Evolutionary conservation across 2,113 vertebrate genomes (phyloP).

Genomic region (Gobio gobio): DNA sequence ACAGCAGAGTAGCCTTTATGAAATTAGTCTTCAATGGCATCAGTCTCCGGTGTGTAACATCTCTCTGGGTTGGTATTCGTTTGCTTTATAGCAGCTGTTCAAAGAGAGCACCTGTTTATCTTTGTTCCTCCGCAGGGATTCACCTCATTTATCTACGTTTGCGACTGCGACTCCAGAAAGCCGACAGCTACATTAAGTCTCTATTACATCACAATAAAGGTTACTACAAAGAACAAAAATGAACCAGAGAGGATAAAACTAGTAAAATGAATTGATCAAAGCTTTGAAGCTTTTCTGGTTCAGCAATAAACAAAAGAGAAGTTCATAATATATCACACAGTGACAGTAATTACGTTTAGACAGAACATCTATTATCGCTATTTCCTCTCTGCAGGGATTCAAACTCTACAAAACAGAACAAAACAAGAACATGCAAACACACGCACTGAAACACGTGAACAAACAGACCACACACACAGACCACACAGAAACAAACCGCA

Average conservation of each 20-base stretch:
- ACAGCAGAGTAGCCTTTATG: conserved; percentile 2
- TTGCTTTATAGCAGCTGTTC: conserved; percentile 20
- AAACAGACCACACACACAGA: conserved; percentile 9
- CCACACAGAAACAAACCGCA: conserved; percentile 1
- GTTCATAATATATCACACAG: conserved; percentile 9
- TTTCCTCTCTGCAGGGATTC: conserved; percentile 19
- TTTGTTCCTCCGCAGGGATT: conserved; percentile 7
- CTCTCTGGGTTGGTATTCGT: neutral
- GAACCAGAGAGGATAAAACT: conserved; percentile 1
- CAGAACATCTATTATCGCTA: conserved; percentile 23
- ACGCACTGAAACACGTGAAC: neutral
- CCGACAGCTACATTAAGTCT: conserved; percentile 32
- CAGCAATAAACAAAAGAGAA: neutral
- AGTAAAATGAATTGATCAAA: conserved; percentile 25
- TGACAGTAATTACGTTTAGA: conserved; percentile 3
- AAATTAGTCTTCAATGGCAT: neutral
- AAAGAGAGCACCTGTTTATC: conserved; percentile 11
- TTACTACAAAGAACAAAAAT: conserved; percentile 10
- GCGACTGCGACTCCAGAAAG: neutral
- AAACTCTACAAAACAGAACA: neutral
- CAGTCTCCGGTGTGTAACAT: conserved; percentile 14
- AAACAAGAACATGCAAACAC: neutral
- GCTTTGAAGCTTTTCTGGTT: conserved; percentile 3
- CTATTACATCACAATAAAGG: conserved; percentile 37
- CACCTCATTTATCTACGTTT: conserved; percentile 21